These are phyloP conservation scores for Eupeodes latifasciatus DNA, from an alignment of 2,888 invertebrate genomes.

Conservation along the genomic window DNA sequence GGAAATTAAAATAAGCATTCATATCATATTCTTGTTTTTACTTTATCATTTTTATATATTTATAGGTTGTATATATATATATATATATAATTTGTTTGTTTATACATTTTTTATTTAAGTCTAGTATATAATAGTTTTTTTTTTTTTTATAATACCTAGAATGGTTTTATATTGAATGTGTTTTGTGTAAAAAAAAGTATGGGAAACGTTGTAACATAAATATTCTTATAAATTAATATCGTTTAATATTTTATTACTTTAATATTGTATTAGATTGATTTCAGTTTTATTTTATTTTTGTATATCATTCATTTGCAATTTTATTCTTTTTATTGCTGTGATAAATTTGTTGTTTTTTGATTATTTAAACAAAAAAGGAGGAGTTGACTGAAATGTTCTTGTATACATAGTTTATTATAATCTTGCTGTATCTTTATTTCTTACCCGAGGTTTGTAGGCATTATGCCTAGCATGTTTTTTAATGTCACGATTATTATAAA, in stretches of 20 bases:
- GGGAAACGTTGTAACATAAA: conserved; percentile 53
- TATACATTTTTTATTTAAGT: conserved; percentile 49
- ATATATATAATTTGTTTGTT: conserved; percentile 41
- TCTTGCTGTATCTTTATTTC: neutral
- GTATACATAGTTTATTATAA: conserved; percentile 36
- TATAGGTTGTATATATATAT: conserved; percentile 16
- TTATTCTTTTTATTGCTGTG: neutral
- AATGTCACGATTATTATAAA: conserved; percentile 8
- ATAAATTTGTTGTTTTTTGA: conserved; percentile 4
- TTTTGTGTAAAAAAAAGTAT: conserved; percentile 37
- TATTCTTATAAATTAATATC: conserved; percentile 58
- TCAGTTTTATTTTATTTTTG: neutral
- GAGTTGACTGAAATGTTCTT: conserved; percentile 45
- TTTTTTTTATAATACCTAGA: conserved; percentile 59
- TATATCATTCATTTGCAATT: conserved; percentile 38
- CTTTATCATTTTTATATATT: conserved; percentile 25
- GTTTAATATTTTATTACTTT: conserved; percentile 27
- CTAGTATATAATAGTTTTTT: conserved; percentile 34
- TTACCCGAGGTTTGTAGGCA: conserved; percentile 52
- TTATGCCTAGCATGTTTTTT: neutral
- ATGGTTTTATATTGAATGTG: conserved; percentile 43
- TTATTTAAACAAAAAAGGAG: conserved; percentile 32
- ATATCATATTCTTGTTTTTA: conserved; percentile 33
- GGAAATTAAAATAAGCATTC: conserved; percentile 67
- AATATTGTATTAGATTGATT: conserved; percentile 17